Evolutionary conservation across 2,888 invertebrate species (phyloP).

Genomic region (Athalia cordata): DNA sequence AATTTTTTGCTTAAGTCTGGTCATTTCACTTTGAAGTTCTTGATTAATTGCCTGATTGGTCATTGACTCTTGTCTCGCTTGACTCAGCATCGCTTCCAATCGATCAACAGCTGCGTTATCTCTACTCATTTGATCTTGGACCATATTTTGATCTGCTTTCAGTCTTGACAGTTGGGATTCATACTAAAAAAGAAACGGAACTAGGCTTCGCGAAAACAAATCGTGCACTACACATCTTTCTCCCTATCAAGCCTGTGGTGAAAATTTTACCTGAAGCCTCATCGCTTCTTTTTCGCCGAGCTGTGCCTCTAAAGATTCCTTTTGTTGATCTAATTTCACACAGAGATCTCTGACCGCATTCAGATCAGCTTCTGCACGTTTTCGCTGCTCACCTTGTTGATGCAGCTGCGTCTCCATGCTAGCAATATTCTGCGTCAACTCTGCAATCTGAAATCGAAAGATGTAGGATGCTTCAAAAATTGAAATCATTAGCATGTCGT

Average conservation of each 20-base stretch:
- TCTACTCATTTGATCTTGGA: constrained; percentile 72
- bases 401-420: constrained; percentile 81
- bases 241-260: neutral
- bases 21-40: constrained; percentile 80
- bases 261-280: constrained; percentile 70
- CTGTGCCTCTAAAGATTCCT: constrained; percentile 78
- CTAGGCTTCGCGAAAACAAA: neutral
- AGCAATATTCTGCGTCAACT: constrained; percentile 74
- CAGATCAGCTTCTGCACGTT: constrained; percentile 79
- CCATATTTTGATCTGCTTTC: constrained; percentile 71
- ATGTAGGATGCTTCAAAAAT: neutral
- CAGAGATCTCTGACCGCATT: constrained; percentile 78
- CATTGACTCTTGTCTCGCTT: constrained; percentile 78
- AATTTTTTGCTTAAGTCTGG: constrained; percentile 76
- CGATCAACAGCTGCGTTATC: constrained; percentile 75
- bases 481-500: neutral
- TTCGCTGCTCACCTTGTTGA: constrained; percentile 77
- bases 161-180: constrained; percentile 75
- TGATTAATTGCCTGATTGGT: constrained; percentile 79
- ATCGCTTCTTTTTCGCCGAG: constrained; percentile 74
- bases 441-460: constrained; percentile 71
- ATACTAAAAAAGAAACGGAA: constrained; percentile 69
- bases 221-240: too few relatives aligned
- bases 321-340: constrained; percentile 80
- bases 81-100: constrained; percentile 77